Evolutionary conservation across 2,113 vertebrate genomes (phyloP).

Genomic region (Antechinus stuartii): DNA sequence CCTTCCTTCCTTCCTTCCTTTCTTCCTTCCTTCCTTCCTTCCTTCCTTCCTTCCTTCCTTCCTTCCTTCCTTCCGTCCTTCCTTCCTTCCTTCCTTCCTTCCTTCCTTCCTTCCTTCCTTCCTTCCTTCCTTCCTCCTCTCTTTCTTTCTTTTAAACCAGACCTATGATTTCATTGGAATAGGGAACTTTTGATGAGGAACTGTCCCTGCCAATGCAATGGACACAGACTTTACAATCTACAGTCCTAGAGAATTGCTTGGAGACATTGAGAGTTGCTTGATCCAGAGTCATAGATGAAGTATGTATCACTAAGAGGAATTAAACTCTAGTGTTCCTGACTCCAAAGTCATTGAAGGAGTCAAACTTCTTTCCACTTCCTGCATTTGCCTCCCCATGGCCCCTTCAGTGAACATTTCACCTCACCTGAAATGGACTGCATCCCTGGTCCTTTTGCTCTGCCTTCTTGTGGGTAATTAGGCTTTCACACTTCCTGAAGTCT

Average conservation of each 20-base stretch:
- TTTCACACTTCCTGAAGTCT: neutral
- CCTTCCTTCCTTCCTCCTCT: too few relatives aligned
- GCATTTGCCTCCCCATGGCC: neutral
- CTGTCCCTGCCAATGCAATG: neutral
- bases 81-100: too few relatives aligned
- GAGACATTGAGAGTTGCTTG: neutral
- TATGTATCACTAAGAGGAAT: neutral
- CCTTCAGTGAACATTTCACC: neutral
- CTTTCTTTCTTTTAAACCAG: neutral
- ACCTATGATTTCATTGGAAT: neutral
- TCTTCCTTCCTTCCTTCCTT: too few relatives aligned
- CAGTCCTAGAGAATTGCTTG: neutral
- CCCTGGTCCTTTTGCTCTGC: neutral
- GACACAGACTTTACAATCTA: neutral
- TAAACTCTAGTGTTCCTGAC: neutral
- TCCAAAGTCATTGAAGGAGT: neutral
- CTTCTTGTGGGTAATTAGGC: neutral
- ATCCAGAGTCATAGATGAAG: neutral
- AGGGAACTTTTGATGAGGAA: neutral
- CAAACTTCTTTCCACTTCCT: neutral
- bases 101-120: too few relatives aligned
- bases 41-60: too few relatives aligned
- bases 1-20: too few relatives aligned
- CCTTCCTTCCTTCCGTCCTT: accelerated
- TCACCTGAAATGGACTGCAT: neutral